Conservation (phyloP, 1,140 invertebrate species). For the Bathynomus jamesi region DNA sequence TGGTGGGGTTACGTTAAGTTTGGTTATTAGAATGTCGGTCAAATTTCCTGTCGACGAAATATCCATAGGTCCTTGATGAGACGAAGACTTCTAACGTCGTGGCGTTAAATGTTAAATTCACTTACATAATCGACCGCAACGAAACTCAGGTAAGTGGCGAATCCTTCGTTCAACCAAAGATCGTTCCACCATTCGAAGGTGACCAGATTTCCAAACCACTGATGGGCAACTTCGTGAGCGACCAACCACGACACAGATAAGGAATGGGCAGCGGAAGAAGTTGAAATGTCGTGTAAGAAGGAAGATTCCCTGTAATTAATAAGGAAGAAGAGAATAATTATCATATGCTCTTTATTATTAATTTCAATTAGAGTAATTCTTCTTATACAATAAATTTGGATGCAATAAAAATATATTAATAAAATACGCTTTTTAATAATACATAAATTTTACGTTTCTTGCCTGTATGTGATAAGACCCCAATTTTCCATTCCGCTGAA, state of each 20-base stretch:
- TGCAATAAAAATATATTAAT: too few species aligned
- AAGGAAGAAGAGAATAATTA: too few species aligned
- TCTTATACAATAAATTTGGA: too few species aligned
- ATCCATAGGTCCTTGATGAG: too few species aligned
- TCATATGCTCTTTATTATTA: too few species aligned
- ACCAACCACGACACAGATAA: slow-evolving; percentile 50
- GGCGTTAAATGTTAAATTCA: too few species aligned
- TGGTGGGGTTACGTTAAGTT: too few species aligned
- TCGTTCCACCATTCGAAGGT: slow-evolving; percentile 55
- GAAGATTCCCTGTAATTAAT: slow-evolving; percentile 36
- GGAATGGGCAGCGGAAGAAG: slow-evolving; percentile 39
- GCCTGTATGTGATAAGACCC: slow-evolving; percentile 68
- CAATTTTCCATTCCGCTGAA: slow-evolving; percentile 48
- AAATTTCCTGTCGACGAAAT: too few species aligned
- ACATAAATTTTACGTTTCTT: not conserved
- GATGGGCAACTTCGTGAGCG: slow-evolving; percentile 49
- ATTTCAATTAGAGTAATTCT: too few species aligned
- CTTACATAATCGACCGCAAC: slow-evolving; percentile 17
- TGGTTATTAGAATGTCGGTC: too few species aligned
- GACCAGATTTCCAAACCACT: slow-evolving; percentile 66
- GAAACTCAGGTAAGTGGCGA: slow-evolving; percentile 31
- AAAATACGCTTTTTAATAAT: too few species aligned
- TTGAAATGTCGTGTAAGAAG: slow-evolving; percentile 46
- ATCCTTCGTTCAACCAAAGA: slow-evolving; percentile 51
- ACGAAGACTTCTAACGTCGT: too few species aligned